A percentile compares a stretch with the other conserved stretches of the same genome.
phyloP scores from a whole-genome alignment of 2,888 invertebrate genomes.

The Scelioninae gen. 2 region DNA sequence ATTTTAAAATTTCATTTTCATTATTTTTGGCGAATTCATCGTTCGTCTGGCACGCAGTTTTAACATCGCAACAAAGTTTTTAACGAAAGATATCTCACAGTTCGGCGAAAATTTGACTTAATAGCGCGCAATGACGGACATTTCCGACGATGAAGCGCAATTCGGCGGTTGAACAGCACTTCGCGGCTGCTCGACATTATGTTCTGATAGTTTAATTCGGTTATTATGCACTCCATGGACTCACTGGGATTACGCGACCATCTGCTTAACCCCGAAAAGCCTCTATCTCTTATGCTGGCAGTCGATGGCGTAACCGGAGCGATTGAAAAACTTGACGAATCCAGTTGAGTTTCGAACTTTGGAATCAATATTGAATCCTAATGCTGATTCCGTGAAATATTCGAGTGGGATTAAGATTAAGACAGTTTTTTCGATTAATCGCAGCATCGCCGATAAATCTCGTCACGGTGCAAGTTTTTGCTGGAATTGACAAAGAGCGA shows the following conservation, averaged over 20 bases:
- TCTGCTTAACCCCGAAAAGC: constrained; percentile 52
- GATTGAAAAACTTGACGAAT: constrained; percentile 61
- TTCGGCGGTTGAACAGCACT: constrained; percentile 62
- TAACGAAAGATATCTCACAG: too few species aligned
- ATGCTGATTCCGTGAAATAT: constrained; percentile 46
- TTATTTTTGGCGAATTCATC: too few species aligned
- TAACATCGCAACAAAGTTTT: too few species aligned
- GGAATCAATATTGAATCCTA: constrained; percentile 45
- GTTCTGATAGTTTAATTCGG: constrained; percentile 63
- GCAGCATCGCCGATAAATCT: constrained; percentile 34
- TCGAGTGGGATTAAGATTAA: constrained; percentile 40
- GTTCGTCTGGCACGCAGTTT: too few species aligned
- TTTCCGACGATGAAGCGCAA: constrained; percentile 34
- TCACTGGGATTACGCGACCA: constrained; percentile 57
- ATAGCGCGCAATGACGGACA: constrained; percentile 22
- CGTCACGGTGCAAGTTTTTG: constrained; percentile 14
- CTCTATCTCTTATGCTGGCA: constrained; percentile 27
- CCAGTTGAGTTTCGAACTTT: constrained; percentile 32
- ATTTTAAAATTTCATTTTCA: too few species aligned
- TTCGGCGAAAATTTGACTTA: constrained; percentile 3
- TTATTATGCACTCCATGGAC: constrained; percentile 63
- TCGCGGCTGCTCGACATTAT: constrained; percentile 61
- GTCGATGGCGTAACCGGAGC: constrained; percentile 21
- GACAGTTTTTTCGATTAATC: constrained; percentile 42
- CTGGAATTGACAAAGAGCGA: background rate